Base-by-base conservation (phyloP, 2,888 invertebrate genomes). In the Gastrophysa polygoni region DNA sequence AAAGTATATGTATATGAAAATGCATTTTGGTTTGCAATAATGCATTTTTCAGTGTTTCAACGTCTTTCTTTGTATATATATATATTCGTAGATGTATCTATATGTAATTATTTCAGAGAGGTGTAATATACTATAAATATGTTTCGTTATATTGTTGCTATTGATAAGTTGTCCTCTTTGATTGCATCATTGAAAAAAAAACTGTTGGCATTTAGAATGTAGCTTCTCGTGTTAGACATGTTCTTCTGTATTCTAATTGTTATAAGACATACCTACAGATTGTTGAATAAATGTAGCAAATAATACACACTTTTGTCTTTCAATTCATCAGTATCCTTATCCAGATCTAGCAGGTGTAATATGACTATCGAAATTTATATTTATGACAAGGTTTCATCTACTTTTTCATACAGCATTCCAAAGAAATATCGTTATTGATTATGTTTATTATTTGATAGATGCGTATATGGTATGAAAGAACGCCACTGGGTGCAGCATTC, bases 261-360 rank as follows among this genome's bases (percentile, higher is more conserved):
- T 81, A 81, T 79, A 76, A 73, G 74, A 69, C 74, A 78, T 77
- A 51, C 14, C 38, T 54, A 78, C 68, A 77, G 77, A 80, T 81
- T 81, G 80, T 81, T 81, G 79, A 81, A 81, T 82, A 82, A 81
- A 82, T 81, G 81, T 82, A 81, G 81, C 80, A 79, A 74, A 75
- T 5, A 78, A 77, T 80, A 75, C 75, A 75, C 73, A 75, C 67
- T 70, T 44, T 64, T 64, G n/a, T n/a, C n/a, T n/a, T n/a, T n/a
- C n/a, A n/a, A n/a, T n/a, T n/a, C n/a, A n/a, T n/a, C n/a, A n/a
- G n/a, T n/a, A n/a, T n/a, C n/a, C n/a, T n/a, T n/a, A n/a, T n/a
- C n/a, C n/a, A n/a, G n/a, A n/a, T n/a, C n/a, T n/a, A n/a, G n/a
- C n/a, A n/a, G n/a, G n/a, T n/a, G n/a, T n/a, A n/a, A n/a, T n/a